Evolutionary conservation across 2,113 vertebrate genomes (phyloP).

Genomic region (Gymnorhina tibicen): DNA sequence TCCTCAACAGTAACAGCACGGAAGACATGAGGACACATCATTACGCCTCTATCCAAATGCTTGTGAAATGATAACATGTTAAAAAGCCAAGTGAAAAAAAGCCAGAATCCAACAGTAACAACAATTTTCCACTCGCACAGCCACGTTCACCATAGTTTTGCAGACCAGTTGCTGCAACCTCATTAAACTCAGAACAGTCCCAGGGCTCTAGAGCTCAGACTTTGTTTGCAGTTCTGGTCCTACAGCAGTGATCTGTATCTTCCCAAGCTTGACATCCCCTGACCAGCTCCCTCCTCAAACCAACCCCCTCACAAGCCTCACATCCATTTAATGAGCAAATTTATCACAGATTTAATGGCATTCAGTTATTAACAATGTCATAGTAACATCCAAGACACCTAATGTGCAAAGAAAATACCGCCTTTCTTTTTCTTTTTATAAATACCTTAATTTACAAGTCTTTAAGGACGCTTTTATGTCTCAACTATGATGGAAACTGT

Average conservation of each 20-base stretch:
- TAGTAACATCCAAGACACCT: background rate
- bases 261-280: background rate
- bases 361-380: background rate
- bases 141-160: rapidly evolving
- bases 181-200: background rate
- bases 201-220: background rate
- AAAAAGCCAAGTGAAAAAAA: background rate
- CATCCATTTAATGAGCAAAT: background rate
- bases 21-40: rapidly evolving
- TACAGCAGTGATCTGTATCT: background rate
- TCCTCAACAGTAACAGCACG: background rate
- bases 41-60: background rate
- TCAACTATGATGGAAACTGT: background rate
- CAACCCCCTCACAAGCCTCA: background rate
- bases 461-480: background rate
- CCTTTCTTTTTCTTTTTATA: background rate
- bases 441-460: background rate
- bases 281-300: background rate
- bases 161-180: background rate
- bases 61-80: background rate
- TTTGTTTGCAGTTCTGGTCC: background rate
- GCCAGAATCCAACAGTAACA: background rate
- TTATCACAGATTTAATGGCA: background rate
- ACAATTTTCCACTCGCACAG: background rate
- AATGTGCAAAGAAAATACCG: background rate